A percentile compares a stretch with the other conserved stretches of the same genome.
These are phyloP conservation scores for Drosophila lini DNA, from an alignment of 1,140 invertebrate species.

Conservation along the genomic window DNA sequence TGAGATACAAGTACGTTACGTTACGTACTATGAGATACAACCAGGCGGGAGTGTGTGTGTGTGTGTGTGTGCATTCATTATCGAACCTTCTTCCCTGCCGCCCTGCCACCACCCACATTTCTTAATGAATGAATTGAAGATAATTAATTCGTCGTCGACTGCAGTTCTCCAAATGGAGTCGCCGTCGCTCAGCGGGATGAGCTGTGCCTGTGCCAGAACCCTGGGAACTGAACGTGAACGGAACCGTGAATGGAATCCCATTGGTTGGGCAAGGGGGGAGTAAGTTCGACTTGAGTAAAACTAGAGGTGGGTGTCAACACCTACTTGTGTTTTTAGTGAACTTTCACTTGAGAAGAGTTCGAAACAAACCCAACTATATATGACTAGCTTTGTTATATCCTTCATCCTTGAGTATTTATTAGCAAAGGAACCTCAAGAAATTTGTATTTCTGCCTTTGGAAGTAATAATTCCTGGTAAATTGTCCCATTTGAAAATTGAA, in stretches of 20 bases:
- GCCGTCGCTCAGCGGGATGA: constrained; percentile 9
- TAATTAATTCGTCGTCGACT: constrained; percentile 77
- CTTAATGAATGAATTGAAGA: constrained; percentile 82
- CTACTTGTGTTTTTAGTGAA: not conserved
- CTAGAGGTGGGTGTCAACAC: not conserved
- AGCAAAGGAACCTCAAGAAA: not conserved
- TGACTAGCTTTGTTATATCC: not conserved
- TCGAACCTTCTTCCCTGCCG: constrained; percentile 33
- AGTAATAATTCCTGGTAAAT: not conserved
- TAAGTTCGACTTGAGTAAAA: not conserved
- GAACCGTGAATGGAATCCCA: constrained; percentile 13
- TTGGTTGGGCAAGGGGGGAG: not conserved
- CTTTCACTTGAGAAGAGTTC: not conserved
- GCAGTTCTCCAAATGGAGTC: constrained; percentile 52
- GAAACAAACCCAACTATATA: not conserved
- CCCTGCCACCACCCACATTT: constrained; percentile 56
- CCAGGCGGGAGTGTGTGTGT: constrained; percentile 32
- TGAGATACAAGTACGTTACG: constrained; percentile 50
- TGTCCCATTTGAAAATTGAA: not conserved
- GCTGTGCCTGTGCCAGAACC: not conserved
- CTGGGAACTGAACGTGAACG: constrained; percentile 17
- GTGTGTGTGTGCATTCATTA: constrained; percentile 73
- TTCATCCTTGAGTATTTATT: not conserved
- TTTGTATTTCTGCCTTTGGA: not conserved
- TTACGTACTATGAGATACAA: constrained; percentile 69